These are phyloP conservation scores for Sisor rabdophorus DNA, from an alignment of 2,113 vertebrate genomes.

Conservation along the genomic window DNA sequence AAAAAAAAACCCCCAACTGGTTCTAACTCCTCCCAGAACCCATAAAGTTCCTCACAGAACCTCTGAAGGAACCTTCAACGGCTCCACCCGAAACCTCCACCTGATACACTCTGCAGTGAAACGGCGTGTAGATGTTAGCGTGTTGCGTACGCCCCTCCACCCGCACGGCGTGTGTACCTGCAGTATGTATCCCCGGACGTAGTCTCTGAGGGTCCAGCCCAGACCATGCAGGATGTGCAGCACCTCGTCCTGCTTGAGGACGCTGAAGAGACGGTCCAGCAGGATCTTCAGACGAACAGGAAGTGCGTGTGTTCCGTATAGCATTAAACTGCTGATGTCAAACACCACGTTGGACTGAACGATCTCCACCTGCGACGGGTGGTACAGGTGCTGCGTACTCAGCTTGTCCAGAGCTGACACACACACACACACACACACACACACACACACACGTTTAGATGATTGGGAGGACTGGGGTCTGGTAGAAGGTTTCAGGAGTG, in stretches of 20 bases:
- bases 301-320: slow-evolving; percentile 93
- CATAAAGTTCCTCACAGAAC: no score
- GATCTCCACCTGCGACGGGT: slow-evolving; percentile 87
- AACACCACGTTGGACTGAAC: slow-evolving; percentile 97
- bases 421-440: slow-evolving; percentile 21
- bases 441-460: slow-evolving; percentile 39
- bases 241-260: slow-evolving; percentile 94
- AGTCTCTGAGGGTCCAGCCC: slow-evolving; percentile 96
- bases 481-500: background rate
- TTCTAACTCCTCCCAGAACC: no score
- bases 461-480: background rate
- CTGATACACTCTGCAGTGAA: no score
- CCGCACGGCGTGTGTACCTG: slow-evolving; percentile 70
- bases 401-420: slow-evolving; percentile 87
- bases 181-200: slow-evolving; percentile 93
- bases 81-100: no score
- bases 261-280: slow-evolving; percentile 94
- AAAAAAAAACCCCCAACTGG: no score
- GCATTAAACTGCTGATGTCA: slow-evolving; percentile 96
- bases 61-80: no score
- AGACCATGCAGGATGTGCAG: slow-evolving; percentile 91
- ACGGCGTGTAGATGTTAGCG: no score
- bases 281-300: slow-evolving; percentile 96
- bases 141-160: no score
- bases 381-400: slow-evolving; percentile 80